Conservation (phyloP, 2,113 vertebrate genomes). For the Marmota monax region DNA sequence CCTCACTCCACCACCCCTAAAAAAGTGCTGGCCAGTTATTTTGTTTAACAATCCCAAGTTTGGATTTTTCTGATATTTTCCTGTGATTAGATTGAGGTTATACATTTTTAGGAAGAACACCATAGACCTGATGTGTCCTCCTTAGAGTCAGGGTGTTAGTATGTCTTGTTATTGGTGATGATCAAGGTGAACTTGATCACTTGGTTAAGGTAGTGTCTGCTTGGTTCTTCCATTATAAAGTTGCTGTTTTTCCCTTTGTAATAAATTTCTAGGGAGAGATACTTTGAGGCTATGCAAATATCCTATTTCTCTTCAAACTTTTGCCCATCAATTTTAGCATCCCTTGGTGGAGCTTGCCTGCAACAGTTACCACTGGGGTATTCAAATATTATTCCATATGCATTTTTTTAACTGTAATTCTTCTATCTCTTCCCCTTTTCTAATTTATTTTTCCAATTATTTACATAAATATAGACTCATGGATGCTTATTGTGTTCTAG, state of each 20-base stretch:
- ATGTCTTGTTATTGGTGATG: not conserved
- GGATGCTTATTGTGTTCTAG: not conserved
- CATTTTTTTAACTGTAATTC: not conserved
- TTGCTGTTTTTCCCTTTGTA: not conserved
- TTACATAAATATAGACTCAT: not conserved
- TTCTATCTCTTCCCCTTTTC: constrained; percentile 11
- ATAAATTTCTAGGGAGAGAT: constrained; percentile 23
- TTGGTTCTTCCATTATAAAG: not conserved
- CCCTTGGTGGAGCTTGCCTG: not conserved
- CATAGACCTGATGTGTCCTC: not conserved
- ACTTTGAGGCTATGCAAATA: constrained; percentile 23
- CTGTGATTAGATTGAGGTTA: not conserved
- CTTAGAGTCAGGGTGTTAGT: not conserved
- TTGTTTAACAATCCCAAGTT: not conserved
- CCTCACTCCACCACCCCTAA: too few species aligned
- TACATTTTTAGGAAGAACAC: not conserved
- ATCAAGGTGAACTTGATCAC: not conserved
- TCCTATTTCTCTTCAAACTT: constrained; percentile 4
- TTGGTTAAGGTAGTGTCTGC: not conserved
- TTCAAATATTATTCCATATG: not conserved
- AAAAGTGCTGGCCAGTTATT: not conserved
- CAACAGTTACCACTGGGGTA: not conserved
- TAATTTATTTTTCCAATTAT: not conserved
- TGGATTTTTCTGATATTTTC: not conserved
- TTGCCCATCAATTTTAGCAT: not conserved